Evolutionary conservation across 2,888 invertebrate species (phyloP).

Genomic region (Oscheius myriophilus): DNA sequence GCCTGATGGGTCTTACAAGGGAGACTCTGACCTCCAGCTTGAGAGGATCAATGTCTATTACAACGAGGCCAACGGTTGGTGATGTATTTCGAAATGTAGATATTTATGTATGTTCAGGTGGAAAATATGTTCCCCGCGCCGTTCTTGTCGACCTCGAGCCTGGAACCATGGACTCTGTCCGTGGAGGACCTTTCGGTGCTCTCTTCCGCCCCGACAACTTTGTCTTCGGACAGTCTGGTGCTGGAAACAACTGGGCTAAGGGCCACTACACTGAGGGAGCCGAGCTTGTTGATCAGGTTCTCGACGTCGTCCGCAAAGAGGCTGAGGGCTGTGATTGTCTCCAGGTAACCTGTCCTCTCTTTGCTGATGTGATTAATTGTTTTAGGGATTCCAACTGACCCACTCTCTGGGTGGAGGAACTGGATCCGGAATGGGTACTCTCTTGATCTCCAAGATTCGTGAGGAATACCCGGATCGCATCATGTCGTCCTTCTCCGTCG

Average conservation of each 20-base stretch:
- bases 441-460: constrained; percentile 91
- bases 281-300: constrained; percentile 76
- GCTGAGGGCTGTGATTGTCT: constrained; percentile 62
- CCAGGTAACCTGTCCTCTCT: constrained; percentile 32
- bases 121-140: constrained; percentile 78
- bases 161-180: constrained; percentile 95
- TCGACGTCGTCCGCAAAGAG: constrained; percentile 78
- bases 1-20: constrained; percentile 84
- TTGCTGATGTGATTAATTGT: neutral
- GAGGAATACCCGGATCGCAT: constrained; percentile 97
- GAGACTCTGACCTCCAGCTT: constrained; percentile 55
- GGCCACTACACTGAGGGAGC: constrained; percentile 91
- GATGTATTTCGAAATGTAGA: neutral
- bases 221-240: constrained; percentile 78
- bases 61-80: constrained; percentile 44
- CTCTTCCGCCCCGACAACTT: constrained; percentile 93
- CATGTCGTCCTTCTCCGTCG: constrained; percentile 94
- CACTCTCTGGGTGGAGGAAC: constrained; percentile 86
- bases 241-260: constrained; percentile 87
- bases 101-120: neutral
- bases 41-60: constrained; percentile 79
- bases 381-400: constrained; percentile 80
- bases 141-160: constrained; percentile 93
- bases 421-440: constrained; percentile 86
- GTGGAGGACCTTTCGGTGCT: constrained; percentile 89